Percentiles rank a stretch among this genome's conserved stretches.
phyloP scores from a whole-genome alignment of 2,113 vertebrate genomes.

The Hyperopisus bebe region DNA sequence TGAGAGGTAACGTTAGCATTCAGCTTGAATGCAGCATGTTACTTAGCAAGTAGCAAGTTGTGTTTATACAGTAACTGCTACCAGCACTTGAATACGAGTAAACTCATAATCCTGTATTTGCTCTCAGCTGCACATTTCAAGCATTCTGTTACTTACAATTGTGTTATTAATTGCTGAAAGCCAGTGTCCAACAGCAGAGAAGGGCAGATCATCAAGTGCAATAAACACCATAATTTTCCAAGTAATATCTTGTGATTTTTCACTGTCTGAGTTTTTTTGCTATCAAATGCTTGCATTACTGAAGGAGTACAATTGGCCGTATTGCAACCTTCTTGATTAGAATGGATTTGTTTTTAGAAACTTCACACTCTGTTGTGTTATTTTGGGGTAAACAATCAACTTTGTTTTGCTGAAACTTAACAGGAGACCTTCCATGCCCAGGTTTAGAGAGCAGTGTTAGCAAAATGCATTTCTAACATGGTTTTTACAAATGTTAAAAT shows the following conservation, averaged over 20 bases:
- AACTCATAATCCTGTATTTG: neutral
- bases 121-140: no score
- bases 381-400: neutral
- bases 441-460: neutral
- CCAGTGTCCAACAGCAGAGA: no score
- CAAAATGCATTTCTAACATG: neutral
- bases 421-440: neutral
- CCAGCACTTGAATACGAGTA: neutral
- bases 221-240: no score
- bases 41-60: no score
- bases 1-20: no score
- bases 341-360: neutral
- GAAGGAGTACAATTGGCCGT: neutral
- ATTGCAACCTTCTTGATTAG: neutral
- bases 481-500: neutral
- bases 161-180: no score
- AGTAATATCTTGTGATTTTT: neutral
- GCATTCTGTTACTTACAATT: no score
- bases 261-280: neutral
- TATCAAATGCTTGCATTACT: neutral
- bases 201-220: no score
- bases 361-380: neutral
- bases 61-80: neutral
- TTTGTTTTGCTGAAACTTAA: neutral
- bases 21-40: neutral